Percentiles rank a stretch among this genome's conserved stretches.
phyloP scores from a whole-genome alignment of 2,888 invertebrate genomes.

The Apodemia zela region DNA sequence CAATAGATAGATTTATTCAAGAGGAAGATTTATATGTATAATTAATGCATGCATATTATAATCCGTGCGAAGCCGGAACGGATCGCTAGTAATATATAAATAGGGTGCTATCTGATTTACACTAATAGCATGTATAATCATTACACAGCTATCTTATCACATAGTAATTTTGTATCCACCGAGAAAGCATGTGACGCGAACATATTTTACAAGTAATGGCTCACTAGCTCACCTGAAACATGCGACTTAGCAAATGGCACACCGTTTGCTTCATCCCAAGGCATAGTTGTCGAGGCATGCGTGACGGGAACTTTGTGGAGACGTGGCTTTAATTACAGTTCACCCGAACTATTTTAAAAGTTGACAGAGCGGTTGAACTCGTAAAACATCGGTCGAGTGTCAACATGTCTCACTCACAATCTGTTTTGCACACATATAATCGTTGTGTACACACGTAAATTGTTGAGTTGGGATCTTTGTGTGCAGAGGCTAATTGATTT shows the following conservation, averaged over 20 bases:
- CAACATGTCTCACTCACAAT: constrained; percentile 32
- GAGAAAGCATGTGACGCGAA: constrained; percentile 1
- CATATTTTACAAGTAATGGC: not conserved
- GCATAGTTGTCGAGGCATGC: constrained; percentile 1
- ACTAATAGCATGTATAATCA: too few relatives aligned
- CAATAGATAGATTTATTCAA: too few relatives aligned
- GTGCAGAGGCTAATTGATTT: constrained; percentile 65
- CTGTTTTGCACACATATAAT: constrained; percentile 45
- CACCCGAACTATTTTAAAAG: constrained; percentile 9
- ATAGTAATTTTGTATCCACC: not conserved
- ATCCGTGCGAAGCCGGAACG: too few relatives aligned
- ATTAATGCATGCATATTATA: too few relatives aligned
- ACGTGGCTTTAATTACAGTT: constrained; percentile 5
- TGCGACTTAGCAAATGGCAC: not conserved
- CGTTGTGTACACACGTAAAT: constrained; percentile 51
- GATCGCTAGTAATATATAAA: too few relatives aligned
- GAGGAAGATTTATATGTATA: too few relatives aligned
- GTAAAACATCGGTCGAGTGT: constrained; percentile 23
- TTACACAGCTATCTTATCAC: not conserved
- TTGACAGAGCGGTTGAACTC: constrained; percentile 2
- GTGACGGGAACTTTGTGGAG: not conserved
- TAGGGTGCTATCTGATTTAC: too few relatives aligned
- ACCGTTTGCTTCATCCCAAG: not conserved
- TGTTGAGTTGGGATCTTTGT: constrained; percentile 45
- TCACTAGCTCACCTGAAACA: not conserved